phyloP scores from a whole-genome alignment of 2,888 invertebrate genomes.

The Lithophane ornitopus region DNA sequence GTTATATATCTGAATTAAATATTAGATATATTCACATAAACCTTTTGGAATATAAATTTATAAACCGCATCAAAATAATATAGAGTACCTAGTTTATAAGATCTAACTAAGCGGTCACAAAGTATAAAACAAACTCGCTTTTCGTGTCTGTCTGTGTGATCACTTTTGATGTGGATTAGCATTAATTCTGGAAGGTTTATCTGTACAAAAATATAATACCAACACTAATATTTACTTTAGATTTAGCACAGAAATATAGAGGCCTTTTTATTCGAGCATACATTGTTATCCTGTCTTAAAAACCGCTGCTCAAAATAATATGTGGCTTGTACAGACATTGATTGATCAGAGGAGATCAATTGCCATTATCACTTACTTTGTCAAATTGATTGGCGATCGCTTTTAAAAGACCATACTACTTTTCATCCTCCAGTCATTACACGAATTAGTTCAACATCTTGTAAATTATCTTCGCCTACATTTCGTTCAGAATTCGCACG shows the following conservation, averaged over 20 bases:
- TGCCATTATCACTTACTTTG: background rate
- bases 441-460: background rate
- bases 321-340: background rate
- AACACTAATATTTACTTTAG: no score
- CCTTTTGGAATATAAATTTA: background rate
- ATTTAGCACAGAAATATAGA: no score
- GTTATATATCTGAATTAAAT: background rate
- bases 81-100: background rate
- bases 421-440: background rate
- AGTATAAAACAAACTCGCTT: no score
- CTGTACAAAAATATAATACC: no score
- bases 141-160: no score
- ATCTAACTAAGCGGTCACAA: no score
- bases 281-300: background rate
- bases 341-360: background rate
- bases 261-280: no score
- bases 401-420: background rate
- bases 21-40: background rate
- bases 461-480: conserved; percentile 7
- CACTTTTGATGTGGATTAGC: no score
- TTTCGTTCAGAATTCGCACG: conserved; percentile 17
- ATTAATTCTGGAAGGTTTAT: no score
- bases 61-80: background rate
- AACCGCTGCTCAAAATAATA: background rate
- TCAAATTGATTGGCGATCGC: background rate